Conservation (phyloP, 2,888 invertebrate species). For the Ochropleura plecta region DNA sequence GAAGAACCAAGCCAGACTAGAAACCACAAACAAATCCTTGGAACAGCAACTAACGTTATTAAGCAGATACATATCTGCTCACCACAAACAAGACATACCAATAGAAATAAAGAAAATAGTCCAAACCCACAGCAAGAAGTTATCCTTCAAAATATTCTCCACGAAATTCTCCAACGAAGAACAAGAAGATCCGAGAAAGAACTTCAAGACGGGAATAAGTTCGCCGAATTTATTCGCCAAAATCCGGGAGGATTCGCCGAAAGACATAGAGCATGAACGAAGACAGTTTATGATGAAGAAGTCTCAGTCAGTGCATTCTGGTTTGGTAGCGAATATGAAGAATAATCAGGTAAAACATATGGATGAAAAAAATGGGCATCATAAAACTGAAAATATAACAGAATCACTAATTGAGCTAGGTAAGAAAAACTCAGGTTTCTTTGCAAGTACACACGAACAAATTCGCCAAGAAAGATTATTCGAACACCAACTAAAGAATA, state of each 20-base stretch:
- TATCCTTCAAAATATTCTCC: constrained; percentile 85
- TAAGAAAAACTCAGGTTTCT: constrained; percentile 87
- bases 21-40: constrained; percentile 93
- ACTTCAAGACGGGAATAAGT: constrained; percentile 82
- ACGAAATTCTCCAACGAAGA: constrained; percentile 82
- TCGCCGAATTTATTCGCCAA: constrained; percentile 87
- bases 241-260: constrained; percentile 77
- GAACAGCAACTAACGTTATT: constrained; percentile 94
- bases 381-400: constrained; percentile 68
- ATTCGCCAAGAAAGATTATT: constrained; percentile 92
- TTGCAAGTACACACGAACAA: constrained; percentile 93
- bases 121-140: constrained; percentile 89
- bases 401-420: constrained; percentile 82
- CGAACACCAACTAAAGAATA: constrained; percentile 86
- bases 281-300: constrained; percentile 84
- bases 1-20: constrained; percentile 92
- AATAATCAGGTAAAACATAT: constrained; percentile 86
- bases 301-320: constrained; percentile 86
- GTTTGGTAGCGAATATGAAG: constrained; percentile 77
- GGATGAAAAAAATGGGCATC: constrained; percentile 81
- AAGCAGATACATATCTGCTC: constrained; percentile 93
- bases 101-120: constrained; percentile 94
- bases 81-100: constrained; percentile 93
- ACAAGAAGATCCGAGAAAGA: constrained; percentile 80
- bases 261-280: constrained; percentile 74